These are phyloP conservation scores for Magallana angulata DNA, from an alignment of 1,140 invertebrate species.

Conservation along the genomic window DNA sequence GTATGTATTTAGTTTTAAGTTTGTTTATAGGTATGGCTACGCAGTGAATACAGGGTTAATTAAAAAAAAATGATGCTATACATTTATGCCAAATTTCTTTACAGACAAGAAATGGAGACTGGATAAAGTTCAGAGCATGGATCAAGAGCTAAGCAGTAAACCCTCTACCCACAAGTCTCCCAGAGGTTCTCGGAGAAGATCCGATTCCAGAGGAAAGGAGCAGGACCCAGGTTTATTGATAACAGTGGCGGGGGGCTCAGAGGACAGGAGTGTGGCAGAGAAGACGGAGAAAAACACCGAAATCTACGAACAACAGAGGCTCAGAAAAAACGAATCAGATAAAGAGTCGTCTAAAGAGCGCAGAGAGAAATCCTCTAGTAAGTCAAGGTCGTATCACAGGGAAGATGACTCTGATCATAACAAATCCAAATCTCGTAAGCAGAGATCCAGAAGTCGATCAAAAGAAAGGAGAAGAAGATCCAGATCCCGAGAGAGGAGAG, in stretches of 20 bases:
- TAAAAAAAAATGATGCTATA: no score
- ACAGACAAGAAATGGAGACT: slow-evolving; percentile 16
- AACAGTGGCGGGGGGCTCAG: slow-evolving; percentile 16
- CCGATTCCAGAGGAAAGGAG: not conserved
- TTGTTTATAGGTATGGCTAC: no score
- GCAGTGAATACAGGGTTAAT: no score
- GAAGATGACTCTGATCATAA: slow-evolving; percentile 37
- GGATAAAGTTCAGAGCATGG: not conserved
- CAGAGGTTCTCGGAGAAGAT: not conserved
- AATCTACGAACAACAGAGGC: not conserved
- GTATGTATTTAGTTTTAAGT: no score
- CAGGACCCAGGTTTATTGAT: slow-evolving; percentile 29
- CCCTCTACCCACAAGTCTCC: slow-evolving; percentile 15
- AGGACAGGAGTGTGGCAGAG: slow-evolving; percentile 38
- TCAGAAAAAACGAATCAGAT: not conserved
- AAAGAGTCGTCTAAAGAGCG: not conserved
- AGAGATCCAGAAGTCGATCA: slow-evolving; percentile 49
- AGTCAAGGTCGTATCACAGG: slow-evolving; percentile 51
- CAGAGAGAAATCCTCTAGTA: slow-evolving; percentile 38
- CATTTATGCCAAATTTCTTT: not conserved
- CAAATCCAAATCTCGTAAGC: slow-evolving; percentile 30
- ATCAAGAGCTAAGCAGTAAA: slow-evolving; percentile 7
- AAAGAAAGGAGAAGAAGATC: slow-evolving; percentile 52
- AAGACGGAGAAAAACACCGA: slow-evolving; percentile 38
- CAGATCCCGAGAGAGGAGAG: slow-evolving; percentile 53